Conservation (phyloP, 2,888 invertebrate genomes). For the Mechanitis mazaeus region DNA sequence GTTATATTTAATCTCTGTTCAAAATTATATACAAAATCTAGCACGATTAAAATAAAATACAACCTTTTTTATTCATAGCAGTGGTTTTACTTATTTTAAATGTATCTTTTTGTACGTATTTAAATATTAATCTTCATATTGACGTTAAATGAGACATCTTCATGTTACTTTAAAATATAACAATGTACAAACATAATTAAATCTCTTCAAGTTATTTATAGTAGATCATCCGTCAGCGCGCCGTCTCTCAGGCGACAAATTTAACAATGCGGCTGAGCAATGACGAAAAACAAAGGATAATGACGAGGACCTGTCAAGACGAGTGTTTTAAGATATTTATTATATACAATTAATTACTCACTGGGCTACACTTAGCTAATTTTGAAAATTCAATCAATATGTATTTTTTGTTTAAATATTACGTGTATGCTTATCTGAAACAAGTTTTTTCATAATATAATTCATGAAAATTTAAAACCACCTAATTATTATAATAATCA, state of each 20-base stretch:
- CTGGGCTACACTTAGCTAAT: neutral
- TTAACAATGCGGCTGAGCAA: constrained; percentile 61
- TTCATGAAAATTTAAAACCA: neutral
- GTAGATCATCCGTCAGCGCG: constrained; percentile 54
- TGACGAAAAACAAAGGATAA: constrained; percentile 51
- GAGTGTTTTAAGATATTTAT: constrained; percentile 59
- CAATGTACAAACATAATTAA: constrained; percentile 36
- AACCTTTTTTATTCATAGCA: too few relatives aligned
- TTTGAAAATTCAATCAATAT: neutral
- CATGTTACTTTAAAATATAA: constrained; percentile 11
- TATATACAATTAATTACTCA: constrained; percentile 28
- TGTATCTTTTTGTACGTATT: too few relatives aligned
- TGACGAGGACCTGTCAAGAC: constrained; percentile 68
- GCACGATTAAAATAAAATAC: too few relatives aligned
- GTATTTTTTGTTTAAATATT: constrained; percentile 9
- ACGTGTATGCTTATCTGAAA: neutral
- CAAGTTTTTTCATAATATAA: neutral
- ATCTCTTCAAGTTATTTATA: constrained; percentile 61
- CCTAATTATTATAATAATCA: neutral
- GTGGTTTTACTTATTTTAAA: too few relatives aligned
- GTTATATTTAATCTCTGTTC: too few relatives aligned
- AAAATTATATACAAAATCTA: too few relatives aligned
- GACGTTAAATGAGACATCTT: constrained; percentile 2
- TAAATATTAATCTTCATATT: too few relatives aligned
- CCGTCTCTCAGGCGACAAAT: constrained; percentile 60